Conservation (phyloP, 2,797 vertebrate genomes). For the Taenioides sp. region DNA sequence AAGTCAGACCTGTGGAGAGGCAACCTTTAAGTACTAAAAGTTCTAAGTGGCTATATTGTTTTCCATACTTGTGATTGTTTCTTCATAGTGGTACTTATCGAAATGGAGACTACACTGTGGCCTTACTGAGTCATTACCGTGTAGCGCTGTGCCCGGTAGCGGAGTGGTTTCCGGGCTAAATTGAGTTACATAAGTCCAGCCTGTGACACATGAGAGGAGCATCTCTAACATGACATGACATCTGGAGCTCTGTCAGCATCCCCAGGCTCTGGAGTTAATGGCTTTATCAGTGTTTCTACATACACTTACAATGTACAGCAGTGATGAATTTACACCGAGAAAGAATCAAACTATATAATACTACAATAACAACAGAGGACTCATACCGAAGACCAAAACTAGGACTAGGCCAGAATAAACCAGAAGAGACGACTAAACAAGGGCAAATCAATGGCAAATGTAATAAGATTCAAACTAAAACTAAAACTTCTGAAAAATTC, state of each 20-base stretch:
- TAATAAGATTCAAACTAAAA: no score
- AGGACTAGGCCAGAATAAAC: not conserved
- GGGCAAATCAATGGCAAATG: not conserved
- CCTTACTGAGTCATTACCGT: not conserved
- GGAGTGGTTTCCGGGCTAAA: constrained; percentile 14
- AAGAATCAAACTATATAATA: not conserved
- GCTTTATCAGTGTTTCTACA: constrained; percentile 11
- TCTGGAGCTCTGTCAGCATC: constrained; percentile 19
- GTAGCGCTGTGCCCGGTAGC: not conserved
- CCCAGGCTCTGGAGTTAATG: constrained; percentile 13
- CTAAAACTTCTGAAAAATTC: no score
- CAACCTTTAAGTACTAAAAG: no score
- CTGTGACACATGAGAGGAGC: constrained; percentile 20
- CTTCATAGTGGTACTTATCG: not conserved
- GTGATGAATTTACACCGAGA: not conserved
- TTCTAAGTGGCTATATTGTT: no score
- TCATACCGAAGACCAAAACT: not conserved
- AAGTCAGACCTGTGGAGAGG: no score
- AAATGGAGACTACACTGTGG: not conserved
- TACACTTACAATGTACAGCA: not conserved
- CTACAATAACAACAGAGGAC: not conserved
- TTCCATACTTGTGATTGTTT: not conserved
- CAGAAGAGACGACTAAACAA: not conserved
- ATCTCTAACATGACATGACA: constrained; percentile 28
- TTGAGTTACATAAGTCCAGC: constrained; percentile 18